A percentile compares a stretch with the other conserved stretches of the same genome.
Conservation (phyloP, 2,888 invertebrate species). For the Ophion costatus region DNA sequence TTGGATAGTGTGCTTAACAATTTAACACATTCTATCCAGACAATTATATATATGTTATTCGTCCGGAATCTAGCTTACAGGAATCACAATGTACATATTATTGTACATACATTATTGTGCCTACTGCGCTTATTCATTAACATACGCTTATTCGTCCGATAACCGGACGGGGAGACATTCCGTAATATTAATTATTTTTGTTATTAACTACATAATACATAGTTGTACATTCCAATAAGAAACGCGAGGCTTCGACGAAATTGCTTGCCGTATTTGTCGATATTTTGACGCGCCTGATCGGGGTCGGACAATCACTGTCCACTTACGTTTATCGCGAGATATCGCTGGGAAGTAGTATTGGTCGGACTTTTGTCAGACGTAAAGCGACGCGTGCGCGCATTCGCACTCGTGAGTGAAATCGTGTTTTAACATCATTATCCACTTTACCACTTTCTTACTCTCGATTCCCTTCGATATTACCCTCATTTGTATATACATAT, state of each 20-base stretch:
- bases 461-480: conserved; percentile 35
- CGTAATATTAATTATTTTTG: no score
- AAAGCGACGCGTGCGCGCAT: conserved; percentile 7
- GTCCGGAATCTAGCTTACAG: no score
- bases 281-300: conserved; percentile 15
- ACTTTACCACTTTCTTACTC: conserved; percentile 32
- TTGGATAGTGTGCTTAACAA: no score
- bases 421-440: conserved; percentile 49
- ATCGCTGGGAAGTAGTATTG: conserved; percentile 27
- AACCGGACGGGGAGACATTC: no score
- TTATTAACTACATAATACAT: no score
- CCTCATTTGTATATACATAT: conserved; percentile 8
- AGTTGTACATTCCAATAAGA: no score
- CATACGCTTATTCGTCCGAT: no score
- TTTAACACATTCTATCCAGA: no score
- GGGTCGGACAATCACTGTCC: conserved; percentile 24
- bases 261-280: background rate
- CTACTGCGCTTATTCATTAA: no score
- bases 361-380: conserved; percentile 52
- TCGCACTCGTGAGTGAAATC: conserved; percentile 34
- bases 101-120: no score
- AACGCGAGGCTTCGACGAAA: background rate
- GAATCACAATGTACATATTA: no score
- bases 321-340: background rate
- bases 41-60: no score